Conservation (phyloP, 2,797 vertebrate genomes). For the Lagodon rhomboides region DNA sequence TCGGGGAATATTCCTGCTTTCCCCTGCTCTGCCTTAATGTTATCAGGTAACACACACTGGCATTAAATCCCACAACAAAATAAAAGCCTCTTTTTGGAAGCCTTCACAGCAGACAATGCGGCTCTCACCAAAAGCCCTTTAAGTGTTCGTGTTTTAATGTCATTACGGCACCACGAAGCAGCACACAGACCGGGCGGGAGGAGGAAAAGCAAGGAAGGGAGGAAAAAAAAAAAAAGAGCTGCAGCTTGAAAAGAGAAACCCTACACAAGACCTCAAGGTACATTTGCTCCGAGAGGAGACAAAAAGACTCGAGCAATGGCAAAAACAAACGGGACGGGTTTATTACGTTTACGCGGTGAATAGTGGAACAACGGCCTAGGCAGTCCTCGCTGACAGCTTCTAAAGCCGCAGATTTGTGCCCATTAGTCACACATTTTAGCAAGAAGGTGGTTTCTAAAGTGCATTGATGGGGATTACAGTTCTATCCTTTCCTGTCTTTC, state of each 20-base stretch:
- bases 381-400: conserved; percentile 85
- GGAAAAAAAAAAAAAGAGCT: conserved; percentile 35
- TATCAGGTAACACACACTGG: conserved; percentile 91
- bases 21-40: conserved; percentile 84
- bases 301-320: conserved; percentile 75
- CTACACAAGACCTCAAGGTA: conserved; percentile 87
- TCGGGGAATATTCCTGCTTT: conserved; percentile 78
- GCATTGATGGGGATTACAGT: conserved; percentile 88
- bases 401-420: conserved; percentile 89
- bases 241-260: conserved; percentile 82
- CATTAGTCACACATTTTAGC: conserved; percentile 92
- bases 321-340: conserved; percentile 82
- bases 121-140: conserved; percentile 86
- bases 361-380: conserved; percentile 83
- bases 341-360: conserved; percentile 83
- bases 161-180: conserved; percentile 84
- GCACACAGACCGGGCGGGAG: conserved; percentile 76
- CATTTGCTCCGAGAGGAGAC: conserved; percentile 81
- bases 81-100: conserved; percentile 88
- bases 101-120: conserved; percentile 85
- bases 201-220: conserved; percentile 18
- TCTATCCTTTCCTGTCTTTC: conserved; percentile 86
- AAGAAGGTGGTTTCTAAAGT: conserved; percentile 89
- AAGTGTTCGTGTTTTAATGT: conserved; percentile 89
- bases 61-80: conserved; percentile 87